Evolutionary conservation across 2,888 invertebrate species (phyloP), one percentile per base, ranked within the genome.

Genomic region (Acleris cristana): DNA sequence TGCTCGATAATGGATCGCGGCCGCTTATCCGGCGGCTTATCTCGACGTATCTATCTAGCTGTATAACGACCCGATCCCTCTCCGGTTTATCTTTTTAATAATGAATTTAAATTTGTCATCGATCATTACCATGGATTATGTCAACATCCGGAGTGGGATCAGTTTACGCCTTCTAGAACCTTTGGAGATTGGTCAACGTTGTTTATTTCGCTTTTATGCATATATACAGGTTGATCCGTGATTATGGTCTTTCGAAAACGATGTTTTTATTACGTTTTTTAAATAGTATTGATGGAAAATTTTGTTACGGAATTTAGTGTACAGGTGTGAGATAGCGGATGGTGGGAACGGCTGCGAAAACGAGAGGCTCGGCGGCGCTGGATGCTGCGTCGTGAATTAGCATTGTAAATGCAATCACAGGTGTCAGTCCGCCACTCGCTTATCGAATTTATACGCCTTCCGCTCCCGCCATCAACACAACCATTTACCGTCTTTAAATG

Each of bases 351-450:
- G 73, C 73, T 72, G 75, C 73, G 73, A 72, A 72, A 74, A 71
- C 73, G 72, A 69, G 80, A 79, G 79, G 77, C 79, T 76, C 68
- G 78, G 77, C 76, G 77, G 75, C 82, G 83, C 88, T 85, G 83
- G 88, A 87, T 87, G 86, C 87, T 88, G 86, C 85, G 82, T 83
- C 82, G 84, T 80, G 89, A 88, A 92, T 92, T 92, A 92, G 92
- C 92, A 92, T 88, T 92, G 92, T 92, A 91, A 91, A 92, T 92
- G 92, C 90, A 92, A 92, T 92, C 92, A 91, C 89, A 92, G 92
- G 89, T 92, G 91, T 92, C 91, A 88, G 84, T 75, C 83, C 83
- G 86, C 84, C 86, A 88, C 85, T 87, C 86, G 88, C 85, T 84
- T 84, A 83, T 86, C 86, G 85, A 88, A 90, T 92, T 90, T 92